Base-by-base conservation (phyloP, 2,797 vertebrate species). In the Erithacus rubecula region DNA sequence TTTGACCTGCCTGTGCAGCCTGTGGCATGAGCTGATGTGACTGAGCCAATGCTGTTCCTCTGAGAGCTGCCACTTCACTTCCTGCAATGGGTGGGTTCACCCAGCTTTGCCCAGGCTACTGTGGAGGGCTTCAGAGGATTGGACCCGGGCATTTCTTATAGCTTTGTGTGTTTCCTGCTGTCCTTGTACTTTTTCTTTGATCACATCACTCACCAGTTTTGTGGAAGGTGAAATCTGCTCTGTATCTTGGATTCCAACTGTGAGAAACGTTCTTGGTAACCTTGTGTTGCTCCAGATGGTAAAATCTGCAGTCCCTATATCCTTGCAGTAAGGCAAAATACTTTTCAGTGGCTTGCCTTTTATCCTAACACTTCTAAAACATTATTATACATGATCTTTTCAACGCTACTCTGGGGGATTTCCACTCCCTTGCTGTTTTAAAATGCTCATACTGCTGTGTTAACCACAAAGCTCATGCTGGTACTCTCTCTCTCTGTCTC, bases 371-470 rank as follows among this genome's bases (percentile, higher is more conserved):
- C 83, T 88, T 89, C 47, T 60, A 65, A 93, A 95, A 86, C 60
- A 3, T 91, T 94, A 95, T 86, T 52, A 93, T 83, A 69, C 26
- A 0, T 94, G 92, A 84, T 94, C 71, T 95, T 95, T 95, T 84
- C 81, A 77, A 87, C 84, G 85, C 93, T 93, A 19, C 10, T 12
- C 44, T 70, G 72, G 96, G 96, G 96, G 91, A 96, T 96, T 97
- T 97, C 96, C 96, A 49, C 89, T 90, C 87, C 62, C 92, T 92
- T 78, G 80, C 94, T 72, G 64, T 22, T 93, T 92, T 93, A 95
- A 94, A 95, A 72, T 59, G 60, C 89, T 86, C 11, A 0, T 90
- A 30, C 72, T 88, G 75, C 65, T 94, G 59, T 69, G 88, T 78
- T 87, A 96, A 95, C 96, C 96, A 94, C 96, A 95, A 72, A 87